Conservation (phyloP, 2,797 vertebrate species). For the Hipposideros larvatus region DNA sequence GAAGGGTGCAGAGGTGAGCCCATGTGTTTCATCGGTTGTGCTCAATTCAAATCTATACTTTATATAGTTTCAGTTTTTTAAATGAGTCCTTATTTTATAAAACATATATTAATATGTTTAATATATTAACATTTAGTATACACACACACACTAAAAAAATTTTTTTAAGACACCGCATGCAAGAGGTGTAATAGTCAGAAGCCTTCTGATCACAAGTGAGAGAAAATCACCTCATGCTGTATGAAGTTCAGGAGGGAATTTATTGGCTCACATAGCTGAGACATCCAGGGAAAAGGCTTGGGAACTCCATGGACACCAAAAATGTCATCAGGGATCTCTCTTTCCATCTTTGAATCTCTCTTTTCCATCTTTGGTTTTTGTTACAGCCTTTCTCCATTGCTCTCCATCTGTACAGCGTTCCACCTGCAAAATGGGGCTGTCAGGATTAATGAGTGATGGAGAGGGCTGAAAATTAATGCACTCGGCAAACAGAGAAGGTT, state of each 20-base stretch:
- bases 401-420: conserved; percentile 23
- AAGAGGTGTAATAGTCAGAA: neutral
- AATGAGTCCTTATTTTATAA: conserved; percentile 24
- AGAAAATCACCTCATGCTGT: neutral
- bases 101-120: neutral
- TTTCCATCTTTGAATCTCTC: neutral
- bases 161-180: neutral
- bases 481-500: conserved; percentile 77
- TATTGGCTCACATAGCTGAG: neutral
- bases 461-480: conserved; percentile 59
- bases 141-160: neutral
- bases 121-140: neutral
- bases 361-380: neutral
- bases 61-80: neutral
- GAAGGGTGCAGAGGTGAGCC: neutral
- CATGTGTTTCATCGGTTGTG: neutral
- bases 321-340: neutral
- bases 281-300: neutral
- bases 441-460: conserved; percentile 73
- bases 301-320: neutral
- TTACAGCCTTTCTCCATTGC: neutral
- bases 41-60: neutral
- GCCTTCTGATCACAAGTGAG: neutral
- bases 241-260: neutral
- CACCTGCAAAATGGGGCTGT: conserved; percentile 78